Evolutionary conservation across 1,140 invertebrate species (phyloP), one percentile per base, ranked within the genome.

Genomic region (Trissolcus basalis): DNA sequence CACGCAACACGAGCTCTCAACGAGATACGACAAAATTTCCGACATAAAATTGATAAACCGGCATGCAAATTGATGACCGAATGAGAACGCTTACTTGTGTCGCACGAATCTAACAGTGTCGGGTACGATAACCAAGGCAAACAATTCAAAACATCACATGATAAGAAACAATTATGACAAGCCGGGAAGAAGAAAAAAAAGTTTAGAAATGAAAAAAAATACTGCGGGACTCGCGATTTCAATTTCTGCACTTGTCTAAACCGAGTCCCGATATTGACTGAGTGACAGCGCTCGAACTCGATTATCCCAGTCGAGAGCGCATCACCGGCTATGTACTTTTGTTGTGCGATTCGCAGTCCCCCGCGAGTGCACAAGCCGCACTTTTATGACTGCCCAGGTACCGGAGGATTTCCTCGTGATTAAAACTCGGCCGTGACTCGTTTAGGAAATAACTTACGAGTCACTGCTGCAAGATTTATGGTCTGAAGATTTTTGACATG

Each of bases 191-290:
- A 49, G 48, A 59, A 56, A 68, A 68, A 35, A 53, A 36, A 43
- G 3, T 14, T 14, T 7, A 10, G n/a, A n/a, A n/a, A n/a, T n/a
- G n/a, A 5, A 48, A 48, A 68, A 36, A 36, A 19, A 12, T 1
- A 6, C 12, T 12, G 8, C 51, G n/a, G 1, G 6, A 43, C 44
- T 36, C 32, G n/a, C 12, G 6, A 15, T 43, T 61, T 51, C 12
- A 50, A 63, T 41, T 71, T 56, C 33, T 54, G 36, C 39, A 63
- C 58, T 63, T 50, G 53, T 43, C 45, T 56, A 50, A 63, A 50
- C 68, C 48, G 36, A 77, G 75, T 77, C 80, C 79, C 76, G 81
- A 81, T 82, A 78, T 79, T 80, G 77, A 82, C 81, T 79, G 80
- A 82, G 77, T 39, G 72, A 54, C 48, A 33, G 54, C 13, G 44